A percentile compares a stretch with the other conserved stretches of the same genome.
phyloP scores from a whole-genome alignment of 2,888 invertebrate species.

The Timandra comae region DNA sequence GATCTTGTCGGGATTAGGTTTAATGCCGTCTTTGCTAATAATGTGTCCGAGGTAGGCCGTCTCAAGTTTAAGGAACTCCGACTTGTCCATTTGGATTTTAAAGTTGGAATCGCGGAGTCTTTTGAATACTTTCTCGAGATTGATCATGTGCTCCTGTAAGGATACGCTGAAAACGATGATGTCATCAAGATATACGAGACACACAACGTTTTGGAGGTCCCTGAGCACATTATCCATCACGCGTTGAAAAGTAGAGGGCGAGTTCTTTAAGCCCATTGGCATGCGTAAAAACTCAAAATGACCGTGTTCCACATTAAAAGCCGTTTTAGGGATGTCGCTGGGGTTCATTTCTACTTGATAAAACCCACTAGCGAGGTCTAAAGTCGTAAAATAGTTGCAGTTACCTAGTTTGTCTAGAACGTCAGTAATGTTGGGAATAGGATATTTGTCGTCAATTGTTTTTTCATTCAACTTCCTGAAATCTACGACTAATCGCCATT shows the following conservation, averaged over 20 bases:
- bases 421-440: background rate
- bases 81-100: constrained; percentile 1
- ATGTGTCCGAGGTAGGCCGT: background rate
- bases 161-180: too few relatives aligned
- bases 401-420: background rate
- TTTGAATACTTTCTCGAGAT: background rate
- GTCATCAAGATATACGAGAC: too few relatives aligned
- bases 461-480: constrained; percentile 1
- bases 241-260: background rate
- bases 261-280: constrained; percentile 1
- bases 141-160: too few relatives aligned
- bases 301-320: background rate
- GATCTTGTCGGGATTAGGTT: background rate
- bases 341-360: too few relatives aligned
- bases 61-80: too few relatives aligned
- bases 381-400: too few relatives aligned
- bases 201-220: background rate
- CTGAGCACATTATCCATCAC: background rate
- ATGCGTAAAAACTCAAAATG: background rate
- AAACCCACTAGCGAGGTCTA: too few relatives aligned
- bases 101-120: constrained; percentile 1
- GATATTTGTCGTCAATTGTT: constrained; percentile 1
- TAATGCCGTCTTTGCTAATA: background rate
- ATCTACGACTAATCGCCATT: constrained; percentile 1
- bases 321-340: too few relatives aligned